Conservation (phyloP, 2,888 invertebrate genomes). For the Lasioglossum zephyrum region DNA sequence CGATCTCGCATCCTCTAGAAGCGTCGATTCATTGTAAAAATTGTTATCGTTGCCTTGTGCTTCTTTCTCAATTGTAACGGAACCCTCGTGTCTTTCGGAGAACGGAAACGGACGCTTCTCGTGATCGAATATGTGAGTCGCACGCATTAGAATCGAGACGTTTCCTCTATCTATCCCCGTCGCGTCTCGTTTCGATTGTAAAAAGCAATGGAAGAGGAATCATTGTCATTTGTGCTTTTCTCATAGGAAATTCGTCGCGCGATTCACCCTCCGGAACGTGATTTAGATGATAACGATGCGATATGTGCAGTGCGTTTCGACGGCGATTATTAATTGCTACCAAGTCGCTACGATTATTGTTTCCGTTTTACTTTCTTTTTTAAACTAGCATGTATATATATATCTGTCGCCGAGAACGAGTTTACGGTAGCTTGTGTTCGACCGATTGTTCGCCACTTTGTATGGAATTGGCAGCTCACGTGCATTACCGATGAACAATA, state of each 20-base stretch:
- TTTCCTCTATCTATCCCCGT: constrained; percentile 5
- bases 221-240: constrained; percentile 18
- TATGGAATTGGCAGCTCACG: constrained; percentile 65
- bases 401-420: constrained; percentile 45
- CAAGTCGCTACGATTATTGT: background rate
- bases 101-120: background rate
- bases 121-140: background rate
- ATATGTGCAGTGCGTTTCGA: constrained; percentile 34
- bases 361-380: background rate
- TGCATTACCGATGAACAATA: constrained; percentile 30
- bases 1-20: background rate
- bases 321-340: background rate
- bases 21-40: background rate
- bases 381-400: constrained; percentile 29
- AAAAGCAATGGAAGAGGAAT: constrained; percentile 10
- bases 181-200: constrained; percentile 32
- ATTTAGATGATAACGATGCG: constrained; percentile 38
- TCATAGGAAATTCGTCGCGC: constrained; percentile 25
- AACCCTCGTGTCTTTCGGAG: background rate
- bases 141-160: constrained; percentile 22
- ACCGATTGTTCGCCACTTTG: constrained; percentile 53
- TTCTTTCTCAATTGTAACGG: background rate
- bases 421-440: constrained; percentile 48
- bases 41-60: background rate
- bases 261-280: constrained; percentile 45